Base-by-base conservation (phyloP, 2,797 vertebrate genomes). In the Naso thynnoides region DNA sequence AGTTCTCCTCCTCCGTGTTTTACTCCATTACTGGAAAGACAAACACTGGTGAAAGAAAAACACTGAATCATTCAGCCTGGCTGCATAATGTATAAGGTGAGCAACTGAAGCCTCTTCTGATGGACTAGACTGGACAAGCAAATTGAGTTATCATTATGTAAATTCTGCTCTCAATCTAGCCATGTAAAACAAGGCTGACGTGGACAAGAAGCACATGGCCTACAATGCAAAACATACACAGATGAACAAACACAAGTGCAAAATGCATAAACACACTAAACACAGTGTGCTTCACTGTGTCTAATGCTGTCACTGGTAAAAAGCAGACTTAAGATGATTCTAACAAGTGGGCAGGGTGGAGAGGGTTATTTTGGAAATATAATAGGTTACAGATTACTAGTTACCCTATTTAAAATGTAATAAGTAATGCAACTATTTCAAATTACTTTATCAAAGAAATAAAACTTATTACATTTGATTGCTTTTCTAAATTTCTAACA, bases 81-180 rank as follows among this genome's bases (percentile, higher is more conserved):
- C 53, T 73, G 63, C 73, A 65, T 76, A 66, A 21, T 81, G 47
- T 29, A 68, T 54, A 52, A 63, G 64, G 53, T 49, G 70, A 72
- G 45, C 49, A 61, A 45, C 58, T 31, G 0, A 61, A 58, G 68
- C 62, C 73, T 71, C 26, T 78, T 50, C 33, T 19, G 8, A 50
- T 31, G 54, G 62, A 76, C 64, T 15, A 29, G 45, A 33, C 72
- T 36, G 21, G 42, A 15, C 72, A 87, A 86, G 71, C 88, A 90
- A 89, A 91, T 79, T 0, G 71, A 56, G 64, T 33, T 54, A 79
- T 77, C 67, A 67, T 68, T 78, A 91, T 91, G 89, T 88, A 92
- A 91, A 91, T 39, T 21, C 24, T 47, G 19, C 64, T 54, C 61
- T 66, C 52, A 69, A 42, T 47, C 52, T 23, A 45, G 48, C 27